Evolutionary conservation across 92 coral and sea anemone genomes (phyloP).

Genomic region (Epizoanthus scotinus): DNA sequence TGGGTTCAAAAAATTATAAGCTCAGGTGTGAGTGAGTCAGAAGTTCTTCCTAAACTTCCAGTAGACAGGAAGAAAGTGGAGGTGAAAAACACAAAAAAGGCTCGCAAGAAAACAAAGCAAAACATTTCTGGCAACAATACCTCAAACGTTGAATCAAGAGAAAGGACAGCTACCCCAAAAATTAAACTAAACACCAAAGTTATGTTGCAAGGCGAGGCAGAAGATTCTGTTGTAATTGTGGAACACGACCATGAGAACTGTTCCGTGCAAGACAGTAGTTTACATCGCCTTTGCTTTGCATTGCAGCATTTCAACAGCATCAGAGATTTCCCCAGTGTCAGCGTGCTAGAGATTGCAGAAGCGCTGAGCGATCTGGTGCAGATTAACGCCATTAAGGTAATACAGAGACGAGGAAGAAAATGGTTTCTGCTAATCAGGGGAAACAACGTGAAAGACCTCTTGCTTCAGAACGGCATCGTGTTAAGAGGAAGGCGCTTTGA

Average conservation of each 20-base stretch:
- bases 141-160: background rate
- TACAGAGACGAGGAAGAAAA: slow-evolving; percentile 58
- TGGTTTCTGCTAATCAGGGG: slow-evolving; percentile 74
- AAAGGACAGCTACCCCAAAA: background rate
- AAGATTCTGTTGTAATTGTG: slow-evolving; percentile 56
- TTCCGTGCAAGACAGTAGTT: slow-evolving; percentile 34
- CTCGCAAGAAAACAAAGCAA: background rate
- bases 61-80: background rate
- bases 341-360: slow-evolving; percentile 82
- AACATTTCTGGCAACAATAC: background rate
- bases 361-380: slow-evolving; percentile 68
- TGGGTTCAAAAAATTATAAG: slow-evolving; percentile 64
- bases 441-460: slow-evolving; percentile 57
- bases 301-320: slow-evolving; percentile 44
- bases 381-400: slow-evolving; percentile 68
- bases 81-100: slow-evolving; percentile 11
- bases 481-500: slow-evolving; percentile 74
- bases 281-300: slow-evolving; percentile 65
- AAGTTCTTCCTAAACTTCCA: slow-evolving; percentile 65
- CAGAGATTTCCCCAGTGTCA: slow-evolving; percentile 63
- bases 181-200: background rate
- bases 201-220: slow-evolving; percentile 41
- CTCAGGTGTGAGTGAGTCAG: slow-evolving; percentile 62
- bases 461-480: slow-evolving; percentile 58
- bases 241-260: slow-evolving; percentile 57